phyloP scores from a whole-genome alignment of 2,113 vertebrate genomes.

The Ramphastos sulfuratus region DNA sequence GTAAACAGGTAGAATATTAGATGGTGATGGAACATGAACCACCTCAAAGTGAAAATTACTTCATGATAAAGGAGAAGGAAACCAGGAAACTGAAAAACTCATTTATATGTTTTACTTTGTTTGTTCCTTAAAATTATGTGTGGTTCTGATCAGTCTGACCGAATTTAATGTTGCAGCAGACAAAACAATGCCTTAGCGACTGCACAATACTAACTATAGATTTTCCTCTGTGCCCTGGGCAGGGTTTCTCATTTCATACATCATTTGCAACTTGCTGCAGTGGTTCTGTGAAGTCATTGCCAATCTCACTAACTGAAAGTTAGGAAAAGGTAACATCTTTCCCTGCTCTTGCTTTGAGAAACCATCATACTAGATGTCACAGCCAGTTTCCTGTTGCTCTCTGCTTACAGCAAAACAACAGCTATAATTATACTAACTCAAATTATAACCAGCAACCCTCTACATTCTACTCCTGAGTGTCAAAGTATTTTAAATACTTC shows the following conservation, averaged over 20 bases:
- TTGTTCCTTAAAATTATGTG: slow-evolving; percentile 3
- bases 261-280: slow-evolving; percentile 53
- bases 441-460: background rate
- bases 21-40: background rate
- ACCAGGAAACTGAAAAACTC: background rate
- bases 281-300: slow-evolving; percentile 30
- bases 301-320: background rate
- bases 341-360: background rate
- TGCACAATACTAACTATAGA: slow-evolving; percentile 13
- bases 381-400: background rate
- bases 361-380: background rate
- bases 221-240: slow-evolving; percentile 20
- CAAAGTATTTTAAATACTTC: background rate
- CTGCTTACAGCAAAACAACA: background rate
- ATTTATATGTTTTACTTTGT: background rate
- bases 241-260: slow-evolving; percentile 58
- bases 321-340: background rate
- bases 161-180: slow-evolving; percentile 12
- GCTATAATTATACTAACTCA: background rate
- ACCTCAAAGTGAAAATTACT: background rate
- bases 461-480: background rate
- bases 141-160: background rate
- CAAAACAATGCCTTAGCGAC: background rate
- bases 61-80: background rate
- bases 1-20: background rate